Percentiles rank a stretch among this genome's conserved stretches.
These are phyloP conservation scores for Poecile atricapillus DNA, from an alignment of 2,113 vertebrate genomes.

Conservation along the genomic window DNA sequence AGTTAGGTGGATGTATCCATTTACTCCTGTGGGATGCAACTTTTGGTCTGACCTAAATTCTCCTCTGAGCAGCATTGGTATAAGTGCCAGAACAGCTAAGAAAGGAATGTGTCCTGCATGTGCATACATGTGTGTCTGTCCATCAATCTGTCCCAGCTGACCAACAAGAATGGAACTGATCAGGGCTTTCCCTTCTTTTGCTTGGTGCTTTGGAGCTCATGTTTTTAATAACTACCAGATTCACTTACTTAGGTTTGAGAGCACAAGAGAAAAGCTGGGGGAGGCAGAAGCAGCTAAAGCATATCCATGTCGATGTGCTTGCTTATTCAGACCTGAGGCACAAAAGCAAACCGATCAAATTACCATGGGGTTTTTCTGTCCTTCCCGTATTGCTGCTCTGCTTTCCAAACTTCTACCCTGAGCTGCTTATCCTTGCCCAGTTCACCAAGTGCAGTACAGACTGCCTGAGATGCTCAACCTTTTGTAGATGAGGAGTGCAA, in stretches of 20 bases:
- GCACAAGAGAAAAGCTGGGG: background rate
- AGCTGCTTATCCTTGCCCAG: background rate
- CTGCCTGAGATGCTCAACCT: background rate
- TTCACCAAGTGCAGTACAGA: background rate
- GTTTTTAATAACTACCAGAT: background rate
- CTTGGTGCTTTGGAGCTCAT: background rate
- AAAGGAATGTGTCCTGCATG: background rate
- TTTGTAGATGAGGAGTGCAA: background rate
- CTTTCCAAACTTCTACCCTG: background rate
- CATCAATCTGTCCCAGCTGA: background rate
- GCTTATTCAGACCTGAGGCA: background rate
- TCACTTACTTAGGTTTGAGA: background rate
- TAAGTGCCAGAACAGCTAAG: background rate
- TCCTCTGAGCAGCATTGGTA: background rate
- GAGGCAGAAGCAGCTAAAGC: background rate
- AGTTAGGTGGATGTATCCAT: background rate
- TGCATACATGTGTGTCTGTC: background rate
- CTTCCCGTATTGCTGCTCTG: background rate
- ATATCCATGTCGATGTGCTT: background rate
- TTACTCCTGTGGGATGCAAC: background rate
- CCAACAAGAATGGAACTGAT: background rate
- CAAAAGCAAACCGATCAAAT: background rate
- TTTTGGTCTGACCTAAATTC: constrained; percentile 15
- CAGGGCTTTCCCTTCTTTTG: background rate
- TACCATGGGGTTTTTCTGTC: background rate